Evolutionary conservation across 2,113 vertebrate genomes (phyloP).

Genomic region (Motacilla alba): DNA sequence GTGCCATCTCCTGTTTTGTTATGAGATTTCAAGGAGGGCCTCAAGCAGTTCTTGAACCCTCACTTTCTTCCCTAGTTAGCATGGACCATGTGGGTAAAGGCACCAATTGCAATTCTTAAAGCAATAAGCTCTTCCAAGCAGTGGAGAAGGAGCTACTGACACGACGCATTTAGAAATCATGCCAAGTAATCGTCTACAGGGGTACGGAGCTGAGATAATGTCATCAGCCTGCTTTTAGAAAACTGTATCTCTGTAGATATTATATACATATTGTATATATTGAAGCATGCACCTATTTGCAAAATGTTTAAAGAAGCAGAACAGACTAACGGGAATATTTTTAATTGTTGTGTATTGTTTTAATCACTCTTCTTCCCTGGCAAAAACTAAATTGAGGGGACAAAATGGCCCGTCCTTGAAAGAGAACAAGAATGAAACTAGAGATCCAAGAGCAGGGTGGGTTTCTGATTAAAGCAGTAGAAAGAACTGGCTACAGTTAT

Average conservation of each 20-base stretch:
- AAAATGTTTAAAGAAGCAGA: neutral
- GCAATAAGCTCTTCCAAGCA: neutral
- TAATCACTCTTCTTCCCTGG: neutral
- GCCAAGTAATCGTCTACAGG: neutral
- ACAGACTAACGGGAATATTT: neutral
- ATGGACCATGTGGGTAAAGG: neutral
- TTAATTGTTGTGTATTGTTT: neutral
- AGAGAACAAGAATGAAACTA: neutral
- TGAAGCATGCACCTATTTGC: neutral
- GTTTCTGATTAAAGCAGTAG: neutral
- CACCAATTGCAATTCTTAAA: neutral
- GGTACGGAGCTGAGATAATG: fast-evolving
- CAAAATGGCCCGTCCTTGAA: neutral
- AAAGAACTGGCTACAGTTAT: neutral
- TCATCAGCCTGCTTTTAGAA: neutral
- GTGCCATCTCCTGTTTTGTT: neutral
- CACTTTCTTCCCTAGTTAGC: neutral
- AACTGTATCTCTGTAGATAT: neutral
- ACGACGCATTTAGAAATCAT: neutral
- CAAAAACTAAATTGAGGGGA: neutral
- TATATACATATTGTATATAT: neutral
- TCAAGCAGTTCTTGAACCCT: neutral
- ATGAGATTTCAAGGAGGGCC: neutral
- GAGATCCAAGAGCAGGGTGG: neutral
- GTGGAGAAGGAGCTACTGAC: neutral